Base-by-base conservation (phyloP, 2,113 vertebrate genomes). In the Capreolus pygargus region DNA sequence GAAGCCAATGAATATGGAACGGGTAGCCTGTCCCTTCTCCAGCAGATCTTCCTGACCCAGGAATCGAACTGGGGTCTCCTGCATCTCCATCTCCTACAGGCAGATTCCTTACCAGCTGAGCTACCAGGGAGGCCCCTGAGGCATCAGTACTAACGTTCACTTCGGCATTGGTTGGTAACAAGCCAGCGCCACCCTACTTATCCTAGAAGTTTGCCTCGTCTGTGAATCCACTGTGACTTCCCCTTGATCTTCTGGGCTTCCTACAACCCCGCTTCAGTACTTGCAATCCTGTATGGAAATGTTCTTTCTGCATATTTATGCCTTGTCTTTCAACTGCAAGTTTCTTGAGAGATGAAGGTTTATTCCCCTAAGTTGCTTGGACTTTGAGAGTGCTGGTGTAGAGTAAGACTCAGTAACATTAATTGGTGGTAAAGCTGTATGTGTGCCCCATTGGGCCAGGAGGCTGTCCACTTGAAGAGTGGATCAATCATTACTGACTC, bases 401-500 rank as follows among this genome's bases (percentile, higher is more conserved):
- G 39, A 30, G 47, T 9, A 3, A 15, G 14, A 5, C 1, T 12
- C 11, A 0, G 3, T 3, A 4, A 36, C 28, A 0, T 5, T 3
- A 2, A 7, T 11, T 3, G 0, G 1, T 6, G 47, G 21, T 2
- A 45, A 39, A 50, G 21, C 6, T 13, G 0, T 15, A 45, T 15
- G 2, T 10, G 1, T 6, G 16, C 3, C 10, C 28, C 55, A 1
- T 1, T 3, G 0, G 15, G 1, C 4, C 0, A 3, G 2, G 6
- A 86, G 30, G 16, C 39, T 5, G 7, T 9, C 30, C 0, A 33
- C 15, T 15, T 14, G 3, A 25, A 50, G 43, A 9, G 2, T 1
- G n/a, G n/a, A n/a, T n/a, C n/a, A n/a, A 16, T 47, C 15, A 3
- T 45, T 52, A 19, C n/a, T 30, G 39, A 64, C 15, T 70, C 23